These are phyloP conservation scores for Xiphorhynchus elegans DNA, from an alignment of 2,113 vertebrate species.

Conservation along the genomic window DNA sequence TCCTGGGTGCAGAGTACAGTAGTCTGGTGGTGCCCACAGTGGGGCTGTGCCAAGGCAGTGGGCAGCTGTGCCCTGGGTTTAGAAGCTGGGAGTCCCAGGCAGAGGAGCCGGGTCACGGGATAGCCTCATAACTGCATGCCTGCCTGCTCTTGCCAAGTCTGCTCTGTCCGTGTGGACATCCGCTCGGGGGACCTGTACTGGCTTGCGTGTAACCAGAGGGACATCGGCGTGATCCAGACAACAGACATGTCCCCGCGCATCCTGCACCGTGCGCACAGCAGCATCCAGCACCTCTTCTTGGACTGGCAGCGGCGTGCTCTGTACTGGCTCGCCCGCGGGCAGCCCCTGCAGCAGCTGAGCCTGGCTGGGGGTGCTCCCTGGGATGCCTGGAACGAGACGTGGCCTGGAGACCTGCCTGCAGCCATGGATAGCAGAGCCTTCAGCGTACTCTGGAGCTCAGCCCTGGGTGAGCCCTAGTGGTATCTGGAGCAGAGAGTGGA, in stretches of 20 bases:
- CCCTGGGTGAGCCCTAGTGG: constrained; percentile 65
- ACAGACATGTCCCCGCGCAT: neutral
- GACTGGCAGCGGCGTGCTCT: constrained; percentile 81
- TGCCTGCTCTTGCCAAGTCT: constrained; percentile 72
- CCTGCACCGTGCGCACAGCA: constrained; percentile 73
- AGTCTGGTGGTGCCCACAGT: neutral
- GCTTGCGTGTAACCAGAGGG: constrained; percentile 81
- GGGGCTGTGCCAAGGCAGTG: rapidly evolving
- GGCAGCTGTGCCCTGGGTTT: neutral
- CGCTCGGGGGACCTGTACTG: constrained; percentile 81
- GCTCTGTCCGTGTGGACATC: constrained; percentile 81
- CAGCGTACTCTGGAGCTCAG: constrained; percentile 83
- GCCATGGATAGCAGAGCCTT: constrained; percentile 79
- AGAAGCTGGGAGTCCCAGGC: neutral
- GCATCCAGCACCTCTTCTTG: constrained; percentile 77
- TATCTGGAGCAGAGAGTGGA: neutral
- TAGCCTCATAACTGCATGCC: neutral
- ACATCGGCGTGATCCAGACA: constrained; percentile 68
- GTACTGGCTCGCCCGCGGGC: constrained; percentile 80
- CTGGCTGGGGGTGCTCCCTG: constrained; percentile 67
- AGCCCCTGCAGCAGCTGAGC: constrained; percentile 76
- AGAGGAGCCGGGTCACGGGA: neutral
- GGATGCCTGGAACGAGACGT: constrained; percentile 73
- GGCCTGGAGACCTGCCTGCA: constrained; percentile 39
- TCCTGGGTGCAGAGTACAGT: neutral